Evolutionary conservation across 2,113 vertebrate species (phyloP).

Genomic region (Tonatia bakeri): DNA sequence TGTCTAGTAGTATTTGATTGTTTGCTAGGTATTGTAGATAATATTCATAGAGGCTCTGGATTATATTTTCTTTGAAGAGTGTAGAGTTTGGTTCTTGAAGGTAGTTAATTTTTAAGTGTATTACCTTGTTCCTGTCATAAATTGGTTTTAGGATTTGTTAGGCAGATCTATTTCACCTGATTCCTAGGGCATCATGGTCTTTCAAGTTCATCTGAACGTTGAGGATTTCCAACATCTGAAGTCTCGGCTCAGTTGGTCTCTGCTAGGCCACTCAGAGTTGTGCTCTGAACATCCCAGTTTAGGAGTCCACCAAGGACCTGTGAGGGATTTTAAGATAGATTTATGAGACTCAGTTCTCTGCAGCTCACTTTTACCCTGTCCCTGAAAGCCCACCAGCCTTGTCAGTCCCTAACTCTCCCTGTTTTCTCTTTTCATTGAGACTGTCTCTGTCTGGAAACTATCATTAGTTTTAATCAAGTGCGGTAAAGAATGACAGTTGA

Average conservation of each 20-base stretch:
- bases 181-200: not conserved
- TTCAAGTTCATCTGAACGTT: constrained; percentile 2
- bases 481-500: not conserved
- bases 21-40: not conserved
- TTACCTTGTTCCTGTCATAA: not conserved
- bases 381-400: not conserved
- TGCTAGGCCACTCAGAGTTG: not conserved
- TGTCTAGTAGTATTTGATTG: not conserved
- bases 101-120: not conserved
- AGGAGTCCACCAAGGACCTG: not conserved
- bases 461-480: not conserved
- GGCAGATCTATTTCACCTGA: not conserved
- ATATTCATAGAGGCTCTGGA: not conserved
- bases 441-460: not conserved
- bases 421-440: not conserved
- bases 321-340: not conserved
- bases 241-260: not conserved
- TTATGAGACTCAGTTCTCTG: not conserved
- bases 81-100: not conserved
- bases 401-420: not conserved
- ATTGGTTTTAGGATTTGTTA: not conserved
- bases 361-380: not conserved
- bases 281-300: not conserved
- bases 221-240: not conserved
- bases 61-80: not conserved